Evolutionary conservation across 2,888 invertebrate genomes (phyloP), one percentile per base, ranked within the genome.

Genomic region (Caenorhabditis doughertyi): DNA sequence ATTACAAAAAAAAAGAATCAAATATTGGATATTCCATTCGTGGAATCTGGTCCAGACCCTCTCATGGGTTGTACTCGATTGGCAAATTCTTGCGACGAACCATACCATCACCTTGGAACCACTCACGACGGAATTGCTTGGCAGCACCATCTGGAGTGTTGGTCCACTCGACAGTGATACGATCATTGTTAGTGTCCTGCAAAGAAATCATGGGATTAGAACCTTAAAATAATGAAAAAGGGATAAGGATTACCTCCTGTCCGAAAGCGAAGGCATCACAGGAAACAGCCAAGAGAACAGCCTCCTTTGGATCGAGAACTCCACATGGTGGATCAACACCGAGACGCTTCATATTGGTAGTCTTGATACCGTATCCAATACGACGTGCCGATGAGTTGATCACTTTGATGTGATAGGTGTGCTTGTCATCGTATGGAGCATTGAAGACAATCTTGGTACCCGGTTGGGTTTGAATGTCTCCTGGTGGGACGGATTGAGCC

Each of bases 351-450:
- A 89, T 85, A 84, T 89, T 89, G 84, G 87, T 89, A 39, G 89
- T 89, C 87, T 89, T 89, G 86, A 89, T 84, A 58, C 89, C 89
- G 84, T 85, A 89, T 49, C 89, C 89, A 85, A 89, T 89, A 55
- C 89, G 87, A 21, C 79, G 79, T 18, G 79, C 79, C 23, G 79
- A 88, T 68, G 84, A 68, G 77, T 85, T 56, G 85, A 87, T 72
- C 74, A 87, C 79, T 65, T 85, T 64, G 83, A 85, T 72, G 83
- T 86, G 83, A 83, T 87, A 70, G 65, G 88, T 88, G 87, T 88
- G 88, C 84, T 88, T 88, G 85, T 88, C 87, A 79, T 88, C 88
- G 83, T 88, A 88, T 65, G 88, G 88, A 16, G 88, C 88, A 77
- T 88, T 88, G 87, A 88, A 88, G 82, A 88, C 88, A 81, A 88